phyloP scores from a whole-genome alignment of 2,113 vertebrate genomes.

The Eudyptes chrysolophus region DNA sequence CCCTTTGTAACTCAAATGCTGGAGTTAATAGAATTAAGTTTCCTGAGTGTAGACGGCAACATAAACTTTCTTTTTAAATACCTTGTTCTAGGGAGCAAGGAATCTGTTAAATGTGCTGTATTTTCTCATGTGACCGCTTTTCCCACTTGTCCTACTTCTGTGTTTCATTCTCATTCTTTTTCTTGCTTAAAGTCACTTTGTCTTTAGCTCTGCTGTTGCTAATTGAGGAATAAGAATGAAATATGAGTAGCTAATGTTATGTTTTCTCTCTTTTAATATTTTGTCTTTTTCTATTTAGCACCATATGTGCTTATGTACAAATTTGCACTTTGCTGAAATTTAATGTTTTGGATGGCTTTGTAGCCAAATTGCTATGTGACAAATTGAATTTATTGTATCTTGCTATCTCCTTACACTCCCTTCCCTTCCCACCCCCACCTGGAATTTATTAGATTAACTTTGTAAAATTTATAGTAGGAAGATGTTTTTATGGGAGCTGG shows the following conservation, averaged over 20 bases:
- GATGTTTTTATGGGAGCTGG: background rate
- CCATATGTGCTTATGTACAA: background rate
- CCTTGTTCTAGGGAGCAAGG: background rate
- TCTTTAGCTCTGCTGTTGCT: background rate
- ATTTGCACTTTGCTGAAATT: background rate
- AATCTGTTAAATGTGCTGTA: background rate
- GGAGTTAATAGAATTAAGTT: background rate
- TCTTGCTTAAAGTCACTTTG: background rate
- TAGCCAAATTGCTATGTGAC: background rate
- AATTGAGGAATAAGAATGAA: background rate
- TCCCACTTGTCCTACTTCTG: background rate
- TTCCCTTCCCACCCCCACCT: background rate
- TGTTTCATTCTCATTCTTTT: background rate
- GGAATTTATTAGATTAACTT: background rate
- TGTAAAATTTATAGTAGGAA: background rate
- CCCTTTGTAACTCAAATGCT: background rate
- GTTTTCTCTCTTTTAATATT: background rate
- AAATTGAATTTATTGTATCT: background rate
- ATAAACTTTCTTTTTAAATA: background rate
- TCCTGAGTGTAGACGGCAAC: background rate
- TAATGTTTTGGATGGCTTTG: background rate
- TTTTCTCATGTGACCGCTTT: background rate
- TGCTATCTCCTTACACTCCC: background rate
- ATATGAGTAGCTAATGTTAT: background rate
- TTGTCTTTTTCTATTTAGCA: background rate